Conservation (phyloP, 2,797 vertebrate genomes). For the Peromyscus eremicus region DNA sequence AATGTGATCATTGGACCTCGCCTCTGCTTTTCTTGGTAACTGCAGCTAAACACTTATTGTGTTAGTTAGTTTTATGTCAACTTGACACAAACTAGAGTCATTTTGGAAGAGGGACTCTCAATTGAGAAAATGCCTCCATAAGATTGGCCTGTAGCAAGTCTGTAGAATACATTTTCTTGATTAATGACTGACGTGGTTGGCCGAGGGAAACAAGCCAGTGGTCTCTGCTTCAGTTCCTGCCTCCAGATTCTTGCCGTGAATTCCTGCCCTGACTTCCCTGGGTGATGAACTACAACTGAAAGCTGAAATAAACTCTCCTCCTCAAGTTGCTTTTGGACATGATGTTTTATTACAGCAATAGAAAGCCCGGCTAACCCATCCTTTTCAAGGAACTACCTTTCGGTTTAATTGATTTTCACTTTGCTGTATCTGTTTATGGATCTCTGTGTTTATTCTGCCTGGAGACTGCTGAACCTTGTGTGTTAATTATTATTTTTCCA, state of each 20-base stretch:
- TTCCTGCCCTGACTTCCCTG: background rate
- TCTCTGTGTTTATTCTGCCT: background rate
- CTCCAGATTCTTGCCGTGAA: background rate
- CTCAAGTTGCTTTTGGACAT: background rate
- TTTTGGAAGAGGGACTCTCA: background rate
- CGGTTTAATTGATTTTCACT: background rate
- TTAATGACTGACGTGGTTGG: background rate
- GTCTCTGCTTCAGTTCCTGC: background rate
- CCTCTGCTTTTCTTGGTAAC: background rate
- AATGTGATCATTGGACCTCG: background rate
- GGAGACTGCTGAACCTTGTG: background rate
- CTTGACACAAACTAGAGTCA: background rate
- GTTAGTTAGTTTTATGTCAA: background rate
- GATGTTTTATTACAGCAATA: background rate
- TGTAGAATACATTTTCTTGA: background rate
- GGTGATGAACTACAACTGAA: background rate
- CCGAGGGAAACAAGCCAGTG: background rate
- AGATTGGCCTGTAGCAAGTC: background rate
- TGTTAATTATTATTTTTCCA: constrained; percentile 4
- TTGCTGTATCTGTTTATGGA: background rate
- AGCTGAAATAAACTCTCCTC: background rate
- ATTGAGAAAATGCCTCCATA: background rate
- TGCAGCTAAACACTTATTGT: background rate
- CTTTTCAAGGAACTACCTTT: background rate
- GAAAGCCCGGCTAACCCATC: background rate